Evolutionary conservation across 2,113 vertebrate genomes (phyloP), one percentile per base, ranked within the genome.

Genomic region (Menura novaehollandiae): DNA sequence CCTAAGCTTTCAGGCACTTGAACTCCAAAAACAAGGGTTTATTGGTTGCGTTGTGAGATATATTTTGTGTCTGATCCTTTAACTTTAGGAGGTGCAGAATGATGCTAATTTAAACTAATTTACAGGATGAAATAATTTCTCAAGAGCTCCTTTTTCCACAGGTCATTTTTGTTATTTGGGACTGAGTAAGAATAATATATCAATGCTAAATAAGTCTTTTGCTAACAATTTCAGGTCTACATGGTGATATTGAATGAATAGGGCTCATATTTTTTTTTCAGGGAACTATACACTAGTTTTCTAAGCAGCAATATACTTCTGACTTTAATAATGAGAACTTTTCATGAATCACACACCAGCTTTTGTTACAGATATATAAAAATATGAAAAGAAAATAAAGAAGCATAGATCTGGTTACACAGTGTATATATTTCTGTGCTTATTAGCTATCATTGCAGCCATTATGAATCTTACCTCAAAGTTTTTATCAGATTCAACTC

Each of bases 1-100:
- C 87, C 53, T 91, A 73, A 88, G 78, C 87, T 96, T 89, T 86
- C 94, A 94, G 89, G 51, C 77, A 69, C 81, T 56, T 63, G 71
- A 91, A 94, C 74, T 83, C 72, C n/a, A 67, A 91, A 69, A 83
- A 5, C 32, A 83, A 59, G 32, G 62, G n/a, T 56, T 72, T 88
- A 52, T 30, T 69, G 3, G 26, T 18, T 56, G 15, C 47, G 47
- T 15, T 62, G 79, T 2, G 0, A 85, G 32, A 84, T n/a, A n/a
- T 12, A 49, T 28, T 80, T 49, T 55, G 14, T 0, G 1, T 49
- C 52, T 72, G 60, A 92, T 81, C 55, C 59, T 88, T 91, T 39
- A 90, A 88, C 16, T 7, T 51, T 16, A 59, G 59, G 53, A 88
- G 24, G 63, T 83, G 53, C 73, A 85, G 80, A 84, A 49, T 23